phyloP scores from a whole-genome alignment of 2,888 invertebrate species.

The Iselma pallidipennis region DNA sequence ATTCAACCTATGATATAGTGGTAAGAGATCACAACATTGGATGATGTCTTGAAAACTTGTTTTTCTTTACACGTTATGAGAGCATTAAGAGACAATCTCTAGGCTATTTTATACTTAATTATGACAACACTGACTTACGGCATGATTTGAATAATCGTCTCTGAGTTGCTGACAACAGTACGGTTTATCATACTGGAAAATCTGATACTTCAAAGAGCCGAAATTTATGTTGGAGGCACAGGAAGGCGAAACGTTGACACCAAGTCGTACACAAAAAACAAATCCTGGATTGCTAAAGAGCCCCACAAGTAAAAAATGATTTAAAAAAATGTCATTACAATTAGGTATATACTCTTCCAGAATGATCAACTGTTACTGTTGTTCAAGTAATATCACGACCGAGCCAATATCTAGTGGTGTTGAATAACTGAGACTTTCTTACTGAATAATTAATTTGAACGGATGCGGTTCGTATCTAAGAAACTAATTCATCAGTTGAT shows the following conservation, averaged over 20 bases:
- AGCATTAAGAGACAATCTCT: background rate
- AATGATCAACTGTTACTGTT: background rate
- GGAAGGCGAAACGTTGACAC: background rate
- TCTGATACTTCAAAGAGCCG: slow-evolving; percentile 2
- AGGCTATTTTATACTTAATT: slow-evolving; percentile 1
- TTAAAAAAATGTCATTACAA: background rate
- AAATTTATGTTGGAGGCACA: background rate
- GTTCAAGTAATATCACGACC: background rate
- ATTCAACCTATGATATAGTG: slow-evolving; percentile 45
- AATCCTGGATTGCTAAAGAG: too few species aligned
- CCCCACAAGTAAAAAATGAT: background rate
- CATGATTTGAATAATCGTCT: background rate
- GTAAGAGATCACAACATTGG: slow-evolving; percentile 15
- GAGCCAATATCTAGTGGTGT: background rate
- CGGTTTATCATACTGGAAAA: background rate
- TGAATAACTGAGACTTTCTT: background rate
- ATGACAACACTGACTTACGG: background rate
- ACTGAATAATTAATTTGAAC: slow-evolving; percentile 38
- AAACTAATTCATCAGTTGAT: slow-evolving; percentile 49
- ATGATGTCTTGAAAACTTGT: background rate
- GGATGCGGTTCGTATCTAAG: slow-evolving; percentile 33
- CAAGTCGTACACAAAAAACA: background rate
- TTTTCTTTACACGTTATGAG: background rate
- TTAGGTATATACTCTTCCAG: background rate
- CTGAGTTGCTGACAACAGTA: background rate